Base-by-base conservation (phyloP, 2,113 vertebrate genomes). In the Terrapene triunguis region DNA sequence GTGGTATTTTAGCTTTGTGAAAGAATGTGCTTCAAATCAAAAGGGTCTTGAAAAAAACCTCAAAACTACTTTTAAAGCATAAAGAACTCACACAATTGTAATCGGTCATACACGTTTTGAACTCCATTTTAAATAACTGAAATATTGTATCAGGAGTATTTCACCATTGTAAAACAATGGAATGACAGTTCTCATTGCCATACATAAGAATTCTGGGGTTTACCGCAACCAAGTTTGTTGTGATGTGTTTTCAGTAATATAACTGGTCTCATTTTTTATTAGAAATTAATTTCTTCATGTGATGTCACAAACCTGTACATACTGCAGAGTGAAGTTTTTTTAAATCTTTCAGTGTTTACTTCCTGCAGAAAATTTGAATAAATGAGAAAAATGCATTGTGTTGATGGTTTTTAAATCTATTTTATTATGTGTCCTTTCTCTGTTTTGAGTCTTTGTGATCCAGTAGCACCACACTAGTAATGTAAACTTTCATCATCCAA, bases 291-390 rank as follows among this genome's bases (percentile, higher is more conserved):
- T 98, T 98, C 97, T 98, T 98, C 98, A 98, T 98, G 97, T 98
- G 97, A 95, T 98, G 98, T 98, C 98, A 98, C 98, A 97, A 98
- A 98, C 98, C 96, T 98, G 98, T 99, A 98, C 96, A 98, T 98
- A 98, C 97, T 98, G 96, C 98, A 98, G 98, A 98, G 98, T 98
- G 98, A 98, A 97, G 98, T 98, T 99, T 98, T 98, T 98, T 98
- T 98, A 98, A 98, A 98, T 98, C 98, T 98, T 98, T 98, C 98
- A 98, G 98, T 98, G 98, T 99, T 98, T 98, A 98, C 98, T 98
- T 99, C 98, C 98, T 98, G 98, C 98, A 98, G 98, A 98, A 98
- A 97, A 98, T 98, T 98, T 98, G 98, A 99, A 99, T 99, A 99
- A 99, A 99, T 98, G 98, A 98, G 94, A 97, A 98, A 98, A 98